Evolutionary conservation across 2,888 invertebrate species (phyloP), one percentile per base, ranked within the genome.

Genomic region (Philaethria dido): DNA sequence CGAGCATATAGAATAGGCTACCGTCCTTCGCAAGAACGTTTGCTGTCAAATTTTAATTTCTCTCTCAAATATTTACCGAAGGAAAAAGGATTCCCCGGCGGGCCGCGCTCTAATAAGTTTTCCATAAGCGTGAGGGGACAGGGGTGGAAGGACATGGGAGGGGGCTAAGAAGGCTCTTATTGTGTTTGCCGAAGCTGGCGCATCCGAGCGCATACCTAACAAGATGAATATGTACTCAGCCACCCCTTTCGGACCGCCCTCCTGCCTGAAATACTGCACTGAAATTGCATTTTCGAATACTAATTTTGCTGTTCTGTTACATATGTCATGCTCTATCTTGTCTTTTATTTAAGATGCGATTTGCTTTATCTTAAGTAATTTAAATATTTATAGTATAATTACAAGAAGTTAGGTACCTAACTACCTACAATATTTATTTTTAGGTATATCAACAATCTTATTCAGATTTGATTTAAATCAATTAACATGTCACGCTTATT

Each of bases 21-120:
- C 76, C 84, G 85, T 85, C 86, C 87, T 86, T 81, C 85, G 84
- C 83, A 80, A 80, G 82, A 87, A 83, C 89, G 88, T 86, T 86
- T 89, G 91, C 90, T 91, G 92, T 92, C 92, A 92, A 92, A 92
- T 92, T 92, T 92, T 92, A 92, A 92, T 92, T 92, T 92, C 92
- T 92, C 88, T 85, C 87, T 92, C 92, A 92, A 92, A 92, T 92
- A 92, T 92, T 92, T 92, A 89, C 92, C 88, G 87, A 88, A 88
- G 91, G 92, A 92, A 92, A 92, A 92, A 92, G 92, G 92, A 92
- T 92, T 92, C 92, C 89, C 90, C 85, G 85, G 83, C 87, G 91
- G 91, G 87, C 88, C 87, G 85, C 82, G 89, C 85, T 92, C 92
- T 92, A 92, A 92, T 92, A 92, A 92, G 92, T 92, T 92, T 92